Evolutionary conservation across 2,797 vertebrate genomes (phyloP), one percentile per base, ranked within the genome.

Genomic region (Ataeniobius toweri): DNA sequence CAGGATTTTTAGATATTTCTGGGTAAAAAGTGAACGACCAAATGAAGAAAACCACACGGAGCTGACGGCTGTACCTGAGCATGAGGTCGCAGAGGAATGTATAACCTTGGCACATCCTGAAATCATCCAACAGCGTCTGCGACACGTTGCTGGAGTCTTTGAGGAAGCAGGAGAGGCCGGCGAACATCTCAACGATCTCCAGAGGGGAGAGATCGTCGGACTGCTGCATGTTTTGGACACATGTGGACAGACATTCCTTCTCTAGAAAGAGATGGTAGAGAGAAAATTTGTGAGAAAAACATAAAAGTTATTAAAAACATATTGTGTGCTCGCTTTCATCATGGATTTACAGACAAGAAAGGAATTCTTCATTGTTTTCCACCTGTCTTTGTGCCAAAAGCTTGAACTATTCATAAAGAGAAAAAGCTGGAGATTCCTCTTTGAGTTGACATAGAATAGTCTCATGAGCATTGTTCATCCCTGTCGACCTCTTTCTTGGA

Each of bases 141-240:
- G 98, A 99, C 73, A 99, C 97, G 71, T 98, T 97, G 79, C 98
- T 99, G 87, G 98, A 99, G 92, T 99, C 98, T 92, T 99, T 99
- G 79, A 99, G 97, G 92, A 99, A 99, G 91, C 98, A 99, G 83
- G 98, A 99, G 76, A 99, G 96, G 26, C 97, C 97, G 59, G 97
- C 96, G 82, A 99, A 99, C 98, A 99, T 99, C 92, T 99, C 98
- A 75, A 99, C 98, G n/a, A 99, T 99, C 95, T 99, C 98, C 88
- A 98, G 88, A 0, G 98, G 96, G 31, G 97, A 99, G 77, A 99
- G 96, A 86, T 99, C 98, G 44, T 99, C 98, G 0, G 98, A 99
- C 85, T 99, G 98, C 93, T 99, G 98, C 98, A 99, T 99, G 94
- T 99, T 99, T 94, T 99, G 98, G 61, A 99, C 96, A 90, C 98